Evolutionary conservation across 2,888 invertebrate genomes (phyloP).

Genomic region (Eristalinus sepulchralis): DNA sequence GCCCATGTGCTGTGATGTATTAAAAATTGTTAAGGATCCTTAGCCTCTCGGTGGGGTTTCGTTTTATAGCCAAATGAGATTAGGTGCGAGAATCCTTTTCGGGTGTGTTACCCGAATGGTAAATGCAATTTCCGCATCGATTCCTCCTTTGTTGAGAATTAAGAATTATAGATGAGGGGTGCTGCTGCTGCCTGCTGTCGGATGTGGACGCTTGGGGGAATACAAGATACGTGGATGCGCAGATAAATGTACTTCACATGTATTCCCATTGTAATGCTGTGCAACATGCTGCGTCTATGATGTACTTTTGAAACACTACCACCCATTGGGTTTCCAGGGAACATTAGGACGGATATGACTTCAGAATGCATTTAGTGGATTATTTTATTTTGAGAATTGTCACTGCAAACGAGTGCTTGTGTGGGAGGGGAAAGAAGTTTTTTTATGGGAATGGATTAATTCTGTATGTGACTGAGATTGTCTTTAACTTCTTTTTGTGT

Average conservation of each 20-base stretch:
- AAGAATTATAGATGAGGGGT: conserved; percentile 3
- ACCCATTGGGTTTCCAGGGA: not conserved
- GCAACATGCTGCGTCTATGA: not conserved
- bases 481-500: too few relatives aligned
- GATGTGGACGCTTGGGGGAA: too few relatives aligned
- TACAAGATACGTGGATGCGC: not conserved
- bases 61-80: conserved; percentile 35
- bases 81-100: conserved; percentile 23
- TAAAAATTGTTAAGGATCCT: conserved; percentile 16
- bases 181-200: not conserved
- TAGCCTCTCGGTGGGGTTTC: conserved; percentile 30
- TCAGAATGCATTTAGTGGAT: not conserved
- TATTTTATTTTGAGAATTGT: not conserved
- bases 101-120: conserved; percentile 5
- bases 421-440: too few relatives aligned
- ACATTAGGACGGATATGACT: not conserved
- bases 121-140: conserved; percentile 39
- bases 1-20: conserved; percentile 18
- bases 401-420: too few relatives aligned
- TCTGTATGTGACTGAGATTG: too few relatives aligned
- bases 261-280: not conserved
- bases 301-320: not conserved
- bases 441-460: too few relatives aligned
- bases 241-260: not conserved
- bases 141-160: conserved; percentile 19